Conservation (phyloP, 1,140 invertebrate genomes). For the Temnothorax nylanderi region DNA sequence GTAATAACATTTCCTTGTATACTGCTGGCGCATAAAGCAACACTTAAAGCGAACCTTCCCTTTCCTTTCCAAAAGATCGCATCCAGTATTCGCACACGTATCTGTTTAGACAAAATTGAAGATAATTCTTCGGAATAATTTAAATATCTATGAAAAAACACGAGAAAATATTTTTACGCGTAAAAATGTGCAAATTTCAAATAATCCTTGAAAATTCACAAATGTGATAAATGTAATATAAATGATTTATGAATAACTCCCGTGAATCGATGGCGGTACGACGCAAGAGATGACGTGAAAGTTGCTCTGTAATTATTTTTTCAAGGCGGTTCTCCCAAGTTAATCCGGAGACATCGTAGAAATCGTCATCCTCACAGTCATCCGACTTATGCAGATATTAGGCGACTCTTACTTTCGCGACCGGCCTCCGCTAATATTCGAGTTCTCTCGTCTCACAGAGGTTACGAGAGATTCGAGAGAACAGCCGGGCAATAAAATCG, state of each 20-base stretch:
- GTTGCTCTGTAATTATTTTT: background rate
- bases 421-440: slow-evolving; percentile 1
- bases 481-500: slow-evolving; percentile 22
- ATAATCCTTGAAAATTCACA: background rate
- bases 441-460: background rate
- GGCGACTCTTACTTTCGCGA: slow-evolving; percentile 58
- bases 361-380: slow-evolving; percentile 34
- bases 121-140: background rate
- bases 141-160: background rate
- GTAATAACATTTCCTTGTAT: slow-evolving; percentile 74
- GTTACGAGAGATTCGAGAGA: background rate
- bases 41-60: background rate
- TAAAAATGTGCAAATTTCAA: background rate
- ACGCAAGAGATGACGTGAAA: slow-evolving; percentile 28
- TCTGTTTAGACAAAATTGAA: slow-evolving; percentile 26
- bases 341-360: slow-evolving; percentile 27
- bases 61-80: slow-evolving; percentile 38
- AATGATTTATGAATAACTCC: background rate
- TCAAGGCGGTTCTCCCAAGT: background rate
- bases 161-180: background rate
- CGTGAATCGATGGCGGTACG: background rate
- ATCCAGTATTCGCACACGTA: background rate
- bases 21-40: background rate
- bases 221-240: background rate
- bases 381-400: background rate